Evolutionary conservation across 1,140 invertebrate genomes (phyloP).

Genomic region (Acromyrmex heyeri): DNA sequence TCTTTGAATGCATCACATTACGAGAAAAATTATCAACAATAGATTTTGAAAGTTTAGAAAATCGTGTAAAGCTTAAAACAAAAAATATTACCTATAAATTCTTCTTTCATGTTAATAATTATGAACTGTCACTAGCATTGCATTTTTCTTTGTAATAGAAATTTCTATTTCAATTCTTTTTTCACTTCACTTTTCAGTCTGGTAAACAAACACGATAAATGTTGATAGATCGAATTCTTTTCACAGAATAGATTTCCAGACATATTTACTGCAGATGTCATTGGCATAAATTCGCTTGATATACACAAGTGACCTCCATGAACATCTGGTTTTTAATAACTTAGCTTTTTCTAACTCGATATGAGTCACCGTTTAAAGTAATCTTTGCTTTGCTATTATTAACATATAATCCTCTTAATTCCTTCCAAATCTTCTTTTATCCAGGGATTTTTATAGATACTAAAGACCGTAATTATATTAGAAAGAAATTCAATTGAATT

Average conservation of each 20-base stretch:
- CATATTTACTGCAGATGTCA: slow-evolving; percentile 2
- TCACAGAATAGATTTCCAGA: slow-evolving; percentile 16
- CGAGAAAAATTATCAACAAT: not conserved
- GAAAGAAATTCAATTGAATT: slow-evolving; percentile 1
- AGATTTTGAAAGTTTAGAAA: not conserved
- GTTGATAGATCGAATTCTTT: not conserved
- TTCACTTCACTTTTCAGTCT: not conserved
- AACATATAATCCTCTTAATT: slow-evolving; percentile 28
- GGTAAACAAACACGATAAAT: slow-evolving; percentile 16
- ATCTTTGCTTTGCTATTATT: slow-evolving; percentile 42
- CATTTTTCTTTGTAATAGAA: not conserved
- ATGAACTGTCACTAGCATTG: not conserved
- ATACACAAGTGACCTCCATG: slow-evolving; percentile 11
- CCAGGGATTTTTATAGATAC: not conserved
- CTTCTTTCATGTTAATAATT: not conserved
- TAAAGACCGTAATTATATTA: slow-evolving; percentile 4
- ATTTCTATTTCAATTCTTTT: not conserved
- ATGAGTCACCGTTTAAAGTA: slow-evolving; percentile 23
- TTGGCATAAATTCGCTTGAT: not conserved
- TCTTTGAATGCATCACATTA: not conserved
- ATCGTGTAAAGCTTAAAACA: not conserved
- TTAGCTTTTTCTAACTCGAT: slow-evolving; percentile 19
- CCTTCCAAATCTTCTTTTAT: not conserved
- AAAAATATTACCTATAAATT: not conserved
- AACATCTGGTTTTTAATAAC: slow-evolving; percentile 43